A percentile compares a stretch with the other conserved stretches of the same genome.
Conservation (phyloP, 2,113 vertebrate species). For the Nyctereutes procyonoides region DNA sequence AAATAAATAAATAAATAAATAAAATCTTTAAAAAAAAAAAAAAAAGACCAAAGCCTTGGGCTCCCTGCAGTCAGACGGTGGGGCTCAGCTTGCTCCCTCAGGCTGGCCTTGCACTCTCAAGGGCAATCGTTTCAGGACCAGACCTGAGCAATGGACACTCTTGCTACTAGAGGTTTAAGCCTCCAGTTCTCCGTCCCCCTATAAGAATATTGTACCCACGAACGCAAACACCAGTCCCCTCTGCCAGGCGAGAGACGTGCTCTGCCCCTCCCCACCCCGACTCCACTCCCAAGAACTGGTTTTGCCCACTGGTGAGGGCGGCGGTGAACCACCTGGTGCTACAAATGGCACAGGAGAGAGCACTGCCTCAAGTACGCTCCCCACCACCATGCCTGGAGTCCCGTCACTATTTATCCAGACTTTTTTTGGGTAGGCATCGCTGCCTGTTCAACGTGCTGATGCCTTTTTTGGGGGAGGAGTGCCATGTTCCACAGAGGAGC, state of each 20-base stretch:
- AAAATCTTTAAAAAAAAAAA: too few relatives aligned
- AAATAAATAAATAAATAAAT: too few relatives aligned
- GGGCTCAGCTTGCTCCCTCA: neutral
- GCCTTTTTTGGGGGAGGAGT: neutral
- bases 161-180: neutral
- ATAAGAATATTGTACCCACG: neutral
- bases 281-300: neutral
- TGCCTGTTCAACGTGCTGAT: neutral
- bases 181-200: neutral
- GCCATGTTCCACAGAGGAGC: neutral
- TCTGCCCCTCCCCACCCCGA: neutral
- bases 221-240: neutral
- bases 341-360: neutral
- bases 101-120: neutral
- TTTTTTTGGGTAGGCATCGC: neutral
- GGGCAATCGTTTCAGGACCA: neutral
- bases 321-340: neutral
- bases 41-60: neutral
- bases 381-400: neutral
- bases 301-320: neutral
- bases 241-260: neutral
- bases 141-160: neutral
- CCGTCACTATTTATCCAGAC: neutral
- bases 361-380: neutral
- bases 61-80: neutral